Evolutionary conservation across 2,797 vertebrate species (phyloP).

Genomic region (Enteromius anoplus): DNA sequence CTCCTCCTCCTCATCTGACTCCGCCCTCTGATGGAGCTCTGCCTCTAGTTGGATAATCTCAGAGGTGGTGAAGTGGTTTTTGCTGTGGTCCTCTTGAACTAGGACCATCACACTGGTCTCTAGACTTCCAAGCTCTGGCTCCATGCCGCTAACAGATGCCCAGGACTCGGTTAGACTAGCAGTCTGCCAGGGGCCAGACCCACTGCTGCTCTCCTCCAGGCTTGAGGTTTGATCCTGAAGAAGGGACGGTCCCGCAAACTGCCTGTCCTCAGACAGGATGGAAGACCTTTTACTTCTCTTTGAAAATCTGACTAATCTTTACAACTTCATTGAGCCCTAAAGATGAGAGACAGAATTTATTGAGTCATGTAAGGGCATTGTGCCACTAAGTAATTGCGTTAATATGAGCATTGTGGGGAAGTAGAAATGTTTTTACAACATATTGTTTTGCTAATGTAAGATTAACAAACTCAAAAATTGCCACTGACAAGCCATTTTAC

Average conservation of each 20-base stretch:
- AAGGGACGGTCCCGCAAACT: slow-evolving; percentile 78
- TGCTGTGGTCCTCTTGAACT: slow-evolving; percentile 80
- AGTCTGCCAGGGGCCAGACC: slow-evolving; percentile 82
- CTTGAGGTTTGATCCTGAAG: slow-evolving; percentile 72
- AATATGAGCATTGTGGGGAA: not conserved
- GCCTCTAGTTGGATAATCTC: slow-evolving; percentile 92
- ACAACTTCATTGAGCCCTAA: not conserved
- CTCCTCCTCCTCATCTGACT: slow-evolving; percentile 70
- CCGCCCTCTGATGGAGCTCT: slow-evolving; percentile 71
- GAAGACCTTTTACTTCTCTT: slow-evolving; percentile 65
- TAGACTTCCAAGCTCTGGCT: slow-evolving; percentile 87
- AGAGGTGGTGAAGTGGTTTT: slow-evolving; percentile 90
- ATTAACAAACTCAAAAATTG: not conserved
- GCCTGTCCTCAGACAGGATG: slow-evolving; percentile 77
- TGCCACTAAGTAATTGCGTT: not conserved
- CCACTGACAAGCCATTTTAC: not conserved
- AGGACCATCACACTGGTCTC: slow-evolving; percentile 81
- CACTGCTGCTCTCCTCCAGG: slow-evolving; percentile 62
- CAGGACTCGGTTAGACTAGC: slow-evolving; percentile 87
- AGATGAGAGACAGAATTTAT: slow-evolving; percentile 4
- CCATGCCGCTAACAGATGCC: slow-evolving; percentile 87
- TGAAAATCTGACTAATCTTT: not conserved
- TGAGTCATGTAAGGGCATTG: not conserved
- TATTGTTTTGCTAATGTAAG: not conserved
- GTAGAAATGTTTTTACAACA: not conserved